phyloP scores from a whole-genome alignment of 2,888 invertebrate genomes.

The Bugulina stolonifera region DNA sequence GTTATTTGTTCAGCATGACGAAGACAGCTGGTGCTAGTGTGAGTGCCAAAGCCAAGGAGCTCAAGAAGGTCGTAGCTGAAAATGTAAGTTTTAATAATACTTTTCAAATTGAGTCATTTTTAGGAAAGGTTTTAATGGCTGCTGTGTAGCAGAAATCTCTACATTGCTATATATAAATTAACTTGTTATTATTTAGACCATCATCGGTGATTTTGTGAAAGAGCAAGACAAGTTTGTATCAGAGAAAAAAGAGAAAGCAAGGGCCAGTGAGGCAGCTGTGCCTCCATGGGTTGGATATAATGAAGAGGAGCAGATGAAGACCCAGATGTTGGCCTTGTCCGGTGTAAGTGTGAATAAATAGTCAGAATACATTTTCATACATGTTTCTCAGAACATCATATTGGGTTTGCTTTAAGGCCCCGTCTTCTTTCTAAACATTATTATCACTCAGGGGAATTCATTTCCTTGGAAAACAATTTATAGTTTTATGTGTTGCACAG shows the following conservation, averaged over 20 bases:
- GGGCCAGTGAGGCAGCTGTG: conserved; percentile 54
- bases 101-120: background rate
- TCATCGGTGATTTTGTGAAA: conserved; percentile 91
- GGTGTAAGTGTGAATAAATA: too few species aligned
- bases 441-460: too few species aligned
- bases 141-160: too few species aligned
- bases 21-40: conserved; percentile 91
- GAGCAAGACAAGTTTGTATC: conserved; percentile 94
- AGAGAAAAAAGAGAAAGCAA: conserved; percentile 67
- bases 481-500: too few species aligned
- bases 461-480: too few species aligned
- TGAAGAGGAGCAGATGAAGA: conserved; percentile 87
- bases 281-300: conserved; percentile 93
- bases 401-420: too few species aligned
- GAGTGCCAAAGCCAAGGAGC: conserved; percentile 81
- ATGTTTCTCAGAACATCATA: too few species aligned
- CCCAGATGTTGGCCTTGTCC: conserved; percentile 89
- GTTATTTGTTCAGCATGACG: conserved; percentile 85
- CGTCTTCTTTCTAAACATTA: too few species aligned
- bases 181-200: conserved; percentile 63
- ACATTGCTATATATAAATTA: too few species aligned
- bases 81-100: conserved; percentile 32
- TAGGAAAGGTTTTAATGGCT: too few species aligned
- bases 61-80: conserved; percentile 67
- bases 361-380: too few species aligned